Base-by-base conservation (phyloP, 2,888 invertebrate species). In the Erebia epiphron region DNA sequence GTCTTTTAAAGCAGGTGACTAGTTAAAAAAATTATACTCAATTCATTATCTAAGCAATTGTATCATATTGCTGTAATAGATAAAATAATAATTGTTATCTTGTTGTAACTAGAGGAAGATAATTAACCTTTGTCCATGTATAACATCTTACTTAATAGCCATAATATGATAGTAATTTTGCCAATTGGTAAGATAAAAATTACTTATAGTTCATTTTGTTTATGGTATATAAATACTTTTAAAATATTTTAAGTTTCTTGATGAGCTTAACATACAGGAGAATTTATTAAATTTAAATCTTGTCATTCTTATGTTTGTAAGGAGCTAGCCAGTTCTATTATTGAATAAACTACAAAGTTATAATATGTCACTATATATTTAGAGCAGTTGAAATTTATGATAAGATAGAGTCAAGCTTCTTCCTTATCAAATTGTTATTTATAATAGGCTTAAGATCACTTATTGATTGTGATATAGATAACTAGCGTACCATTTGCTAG, bases 341-440 rank as follows among this genome's bases (percentile, higher is more conserved):
- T 70, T 68, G 70, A 65, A 72, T 67, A 41, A 75, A 73, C 49
- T 13, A 61, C 43, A 62, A 54, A 66, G 3, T 13, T 62, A 49
- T 64, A 65, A 62, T 64, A 73, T 73, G 62, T 70, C 72, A 68
- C 71, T 78, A 67, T 76, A 72, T 80, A 83, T 85, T 86, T 84
- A 82, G 82, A 82, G 74, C 78, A 80, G 50, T 81, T 85, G 82
- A 79, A 84, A 85, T 81, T 69, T 76, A 74, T 82, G 91, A 92
- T 91, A 88, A 92, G 91, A 91, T 90, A 90, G 76, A 79, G 82
- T 79, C 82, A 81, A 83, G 85, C 85, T 85, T 83, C 79, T 80
- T 85, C 80, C 84, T 92, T 92, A 92, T 92, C 92, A 85, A 80
- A 80, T 77, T 86, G 83, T 83, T 92, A 90, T 91, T 91, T 92